A percentile compares a stretch with the other conserved stretches of the same genome.
Conservation (phyloP, 35 echinoderm and acorn worm genomes). For the Diadema setosum region DNA sequence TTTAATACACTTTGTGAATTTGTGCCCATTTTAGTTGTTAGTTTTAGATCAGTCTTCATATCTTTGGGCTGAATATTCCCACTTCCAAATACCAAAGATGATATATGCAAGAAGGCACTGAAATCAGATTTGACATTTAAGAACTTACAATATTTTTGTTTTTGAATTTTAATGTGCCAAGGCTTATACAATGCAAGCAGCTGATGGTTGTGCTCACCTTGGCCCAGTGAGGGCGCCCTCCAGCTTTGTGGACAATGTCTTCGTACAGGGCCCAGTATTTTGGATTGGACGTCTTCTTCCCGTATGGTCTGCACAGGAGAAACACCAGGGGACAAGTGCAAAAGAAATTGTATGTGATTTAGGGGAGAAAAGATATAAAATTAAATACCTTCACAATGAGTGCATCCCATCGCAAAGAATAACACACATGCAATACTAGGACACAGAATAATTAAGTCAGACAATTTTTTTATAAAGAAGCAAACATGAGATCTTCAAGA, state of each 20-base stretch:
- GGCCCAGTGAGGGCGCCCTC: slow-evolving; percentile 89
- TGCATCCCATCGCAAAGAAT: no score
- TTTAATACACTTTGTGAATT: no score
- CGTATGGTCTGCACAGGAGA: slow-evolving; percentile 69
- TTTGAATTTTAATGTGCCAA: background rate
- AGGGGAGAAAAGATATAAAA: no score
- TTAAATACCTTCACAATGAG: no score
- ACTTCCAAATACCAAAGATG: background rate
- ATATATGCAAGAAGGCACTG: background rate
- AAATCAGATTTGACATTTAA: background rate
- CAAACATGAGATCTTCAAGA: no score
- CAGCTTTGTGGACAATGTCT: slow-evolving; percentile 54
- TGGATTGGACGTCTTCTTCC: slow-evolving; percentile 21
- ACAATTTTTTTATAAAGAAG: no score
- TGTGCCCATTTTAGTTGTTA: no score
- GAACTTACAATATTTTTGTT: background rate
- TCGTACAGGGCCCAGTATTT: slow-evolving; percentile 81
- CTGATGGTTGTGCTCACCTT: slow-evolving; percentile 24
- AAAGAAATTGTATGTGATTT: no score
- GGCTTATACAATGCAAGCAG: background rate
- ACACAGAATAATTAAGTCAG: no score
- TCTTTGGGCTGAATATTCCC: background rate
- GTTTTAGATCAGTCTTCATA: background rate
- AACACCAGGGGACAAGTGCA: no score
- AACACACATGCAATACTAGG: no score